Percentiles rank a stretch among this genome's conserved stretches.
These are phyloP conservation scores for Drosophila chauvacae DNA, from an alignment of 1,140 invertebrate species.

Conservation along the genomic window DNA sequence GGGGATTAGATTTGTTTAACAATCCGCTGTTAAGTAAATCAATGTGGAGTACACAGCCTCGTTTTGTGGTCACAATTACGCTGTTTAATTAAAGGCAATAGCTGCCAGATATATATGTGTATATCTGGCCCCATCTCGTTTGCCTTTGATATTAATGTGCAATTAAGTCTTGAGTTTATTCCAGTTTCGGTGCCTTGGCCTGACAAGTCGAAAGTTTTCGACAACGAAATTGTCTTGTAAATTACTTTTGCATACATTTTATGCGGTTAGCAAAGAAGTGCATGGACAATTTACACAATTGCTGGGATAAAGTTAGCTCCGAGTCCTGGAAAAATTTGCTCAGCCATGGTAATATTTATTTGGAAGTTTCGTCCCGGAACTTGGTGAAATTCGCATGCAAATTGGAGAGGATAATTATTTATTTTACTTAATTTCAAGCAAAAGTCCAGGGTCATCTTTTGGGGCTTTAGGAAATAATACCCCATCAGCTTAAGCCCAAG, in stretches of 20 bases:
- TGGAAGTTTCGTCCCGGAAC: constrained; percentile 13
- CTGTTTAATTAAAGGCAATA: constrained; percentile 37
- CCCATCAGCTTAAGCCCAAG: constrained; percentile 2
- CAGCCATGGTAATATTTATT: constrained; percentile 43
- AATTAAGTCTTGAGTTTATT: constrained; percentile 33
- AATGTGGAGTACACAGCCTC: constrained; percentile 2
- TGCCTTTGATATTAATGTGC: constrained; percentile 34
- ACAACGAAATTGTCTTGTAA: constrained; percentile 50
- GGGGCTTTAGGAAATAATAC: constrained; percentile 4
- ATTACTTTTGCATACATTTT: constrained; percentile 60
- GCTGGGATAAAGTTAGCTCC: constrained; percentile 13
- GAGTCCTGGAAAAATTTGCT: constrained; percentile 11
- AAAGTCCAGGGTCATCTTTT: background rate
- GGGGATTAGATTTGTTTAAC: constrained; percentile 16
- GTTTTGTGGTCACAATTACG: constrained; percentile 20
- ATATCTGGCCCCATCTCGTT: constrained; percentile 15
- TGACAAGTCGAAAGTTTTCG: constrained; percentile 34
- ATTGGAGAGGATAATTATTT: constrained; percentile 35
- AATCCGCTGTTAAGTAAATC: constrained; percentile 9
- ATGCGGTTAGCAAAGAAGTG: constrained; percentile 25
- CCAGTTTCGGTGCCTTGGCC: constrained; percentile 2
- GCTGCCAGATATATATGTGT: background rate
- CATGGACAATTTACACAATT: constrained; percentile 44
- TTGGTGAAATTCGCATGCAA: constrained; percentile 16
- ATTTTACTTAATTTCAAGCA: background rate